Conservation (phyloP, 1,140 invertebrate species). For the Drosophila malerkotliana region DNA sequence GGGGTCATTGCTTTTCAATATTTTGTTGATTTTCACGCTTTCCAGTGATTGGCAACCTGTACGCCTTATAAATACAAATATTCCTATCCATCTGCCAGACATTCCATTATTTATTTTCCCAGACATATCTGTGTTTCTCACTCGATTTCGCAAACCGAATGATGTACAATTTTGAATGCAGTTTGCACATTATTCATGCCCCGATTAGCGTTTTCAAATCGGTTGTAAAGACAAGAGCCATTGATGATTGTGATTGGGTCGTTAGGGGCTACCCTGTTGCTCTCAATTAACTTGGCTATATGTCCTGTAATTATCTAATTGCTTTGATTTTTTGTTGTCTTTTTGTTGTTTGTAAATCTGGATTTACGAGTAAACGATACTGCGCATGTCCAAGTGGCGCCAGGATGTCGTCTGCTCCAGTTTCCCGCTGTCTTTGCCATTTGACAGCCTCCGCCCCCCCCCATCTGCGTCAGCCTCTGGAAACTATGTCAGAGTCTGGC, state of each 20-base stretch:
- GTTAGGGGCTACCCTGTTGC: conserved; percentile 17
- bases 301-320: conserved; percentile 71
- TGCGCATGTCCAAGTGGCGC: conserved; percentile 79
- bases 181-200: conserved; percentile 6
- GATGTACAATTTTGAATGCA: conserved; percentile 22
- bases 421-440: conserved; percentile 53
- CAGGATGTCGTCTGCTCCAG: conserved; percentile 75
- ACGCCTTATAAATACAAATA: conserved; percentile 45
- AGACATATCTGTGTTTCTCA: conserved; percentile 12
- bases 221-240: not conserved
- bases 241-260: conserved; percentile 22
- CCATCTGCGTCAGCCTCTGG: conserved; percentile 1
- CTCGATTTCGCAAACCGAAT: conserved; percentile 27
- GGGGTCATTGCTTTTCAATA: conserved; percentile 30
- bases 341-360: conserved; percentile 48
- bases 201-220: conserved; percentile 10
- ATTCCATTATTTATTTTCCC: conserved; percentile 33
- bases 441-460: conserved; percentile 10
- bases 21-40: conserved; percentile 38
- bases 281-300: conserved; percentile 33
- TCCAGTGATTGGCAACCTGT: conserved; percentile 42
- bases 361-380: conserved; percentile 32
- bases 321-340: conserved; percentile 52
- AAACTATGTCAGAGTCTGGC: conserved; percentile 72
- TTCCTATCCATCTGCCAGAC: conserved; percentile 25